These are phyloP conservation scores for Psittacula derbiana DNA, from an alignment of 2,797 vertebrate species.

Conservation along the genomic window DNA sequence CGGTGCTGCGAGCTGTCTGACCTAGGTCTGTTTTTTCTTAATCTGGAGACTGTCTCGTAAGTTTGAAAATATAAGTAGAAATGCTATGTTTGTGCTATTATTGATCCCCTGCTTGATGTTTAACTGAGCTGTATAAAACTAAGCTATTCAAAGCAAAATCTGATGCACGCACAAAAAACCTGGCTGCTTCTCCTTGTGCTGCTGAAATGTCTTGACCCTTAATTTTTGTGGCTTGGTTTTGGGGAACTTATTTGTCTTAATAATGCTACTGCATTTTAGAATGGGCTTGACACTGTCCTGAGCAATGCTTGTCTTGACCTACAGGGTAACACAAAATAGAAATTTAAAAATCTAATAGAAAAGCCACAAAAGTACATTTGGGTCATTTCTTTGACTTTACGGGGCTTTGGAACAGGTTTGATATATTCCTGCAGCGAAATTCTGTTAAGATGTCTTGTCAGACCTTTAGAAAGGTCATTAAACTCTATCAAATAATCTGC, in stretches of 20 bases:
- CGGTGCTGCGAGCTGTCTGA: neutral
- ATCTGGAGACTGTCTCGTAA: neutral
- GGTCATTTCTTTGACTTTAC: neutral
- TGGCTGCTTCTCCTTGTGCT: neutral
- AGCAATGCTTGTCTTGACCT: neutral
- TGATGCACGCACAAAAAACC: rapidly evolving
- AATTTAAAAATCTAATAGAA: neutral
- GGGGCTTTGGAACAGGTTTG: neutral
- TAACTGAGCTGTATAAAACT: neutral
- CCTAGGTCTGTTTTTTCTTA: neutral
- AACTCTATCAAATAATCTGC: neutral
- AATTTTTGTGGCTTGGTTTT: neutral
- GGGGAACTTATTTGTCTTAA: neutral
- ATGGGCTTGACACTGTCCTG: neutral
- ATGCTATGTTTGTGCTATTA: neutral
- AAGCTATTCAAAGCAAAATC: neutral
- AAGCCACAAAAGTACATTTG: neutral
- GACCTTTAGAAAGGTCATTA: neutral
- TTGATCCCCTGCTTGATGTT: neutral
- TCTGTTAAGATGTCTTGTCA: neutral
- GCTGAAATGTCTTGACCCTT: neutral
- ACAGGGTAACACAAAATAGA: neutral
- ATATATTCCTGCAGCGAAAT: neutral
- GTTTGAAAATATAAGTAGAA: neutral
- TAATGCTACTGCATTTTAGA: neutral